Evolutionary conservation across 53 echinoderm and acorn worm species (phyloP).

Genomic region (Crossaster papposus): DNA sequence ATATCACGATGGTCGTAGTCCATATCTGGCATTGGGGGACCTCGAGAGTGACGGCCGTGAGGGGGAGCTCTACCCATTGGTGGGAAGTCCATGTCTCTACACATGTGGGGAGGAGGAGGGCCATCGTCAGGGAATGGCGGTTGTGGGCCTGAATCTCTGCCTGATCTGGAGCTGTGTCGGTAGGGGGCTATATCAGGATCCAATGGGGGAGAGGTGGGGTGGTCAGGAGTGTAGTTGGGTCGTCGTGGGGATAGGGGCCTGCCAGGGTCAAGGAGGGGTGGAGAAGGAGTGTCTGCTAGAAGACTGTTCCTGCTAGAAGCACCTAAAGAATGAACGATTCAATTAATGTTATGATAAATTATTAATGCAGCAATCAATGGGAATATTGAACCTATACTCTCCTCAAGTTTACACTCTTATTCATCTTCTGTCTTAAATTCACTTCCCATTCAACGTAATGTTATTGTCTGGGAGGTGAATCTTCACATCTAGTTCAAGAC

Average conservation of each 20-base stretch:
- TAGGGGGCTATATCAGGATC: slow-evolving; percentile 23
- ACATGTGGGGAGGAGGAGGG: slow-evolving; percentile 53
- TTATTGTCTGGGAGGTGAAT: no score
- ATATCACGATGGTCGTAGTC: slow-evolving; percentile 32
- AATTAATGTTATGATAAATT: not conserved
- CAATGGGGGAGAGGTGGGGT: slow-evolving; percentile 58
- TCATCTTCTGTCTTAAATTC: no score
- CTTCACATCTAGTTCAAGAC: no score
- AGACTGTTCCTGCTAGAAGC: slow-evolving; percentile 72
- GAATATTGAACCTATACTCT: no score
- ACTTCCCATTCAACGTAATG: no score
- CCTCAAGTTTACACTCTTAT: no score
- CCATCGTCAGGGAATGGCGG: slow-evolving; percentile 52
- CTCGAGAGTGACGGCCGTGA: slow-evolving; percentile 60
- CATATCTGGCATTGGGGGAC: slow-evolving; percentile 42
- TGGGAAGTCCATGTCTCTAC: slow-evolving; percentile 50
- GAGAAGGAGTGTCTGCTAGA: slow-evolving; percentile 69
- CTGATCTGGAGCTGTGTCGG: slow-evolving; percentile 5
- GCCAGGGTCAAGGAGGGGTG: slow-evolving; percentile 67
- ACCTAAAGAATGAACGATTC: slow-evolving; percentile 8
- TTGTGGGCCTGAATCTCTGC: slow-evolving; percentile 44
- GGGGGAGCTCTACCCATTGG: slow-evolving; percentile 55
- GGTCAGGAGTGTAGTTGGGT: slow-evolving; percentile 50
- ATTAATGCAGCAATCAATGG: no score
- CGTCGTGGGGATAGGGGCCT: slow-evolving; percentile 54